phyloP scores from a whole-genome alignment of 2,113 vertebrate species.

The Paramormyrops kingsleyae region DNA sequence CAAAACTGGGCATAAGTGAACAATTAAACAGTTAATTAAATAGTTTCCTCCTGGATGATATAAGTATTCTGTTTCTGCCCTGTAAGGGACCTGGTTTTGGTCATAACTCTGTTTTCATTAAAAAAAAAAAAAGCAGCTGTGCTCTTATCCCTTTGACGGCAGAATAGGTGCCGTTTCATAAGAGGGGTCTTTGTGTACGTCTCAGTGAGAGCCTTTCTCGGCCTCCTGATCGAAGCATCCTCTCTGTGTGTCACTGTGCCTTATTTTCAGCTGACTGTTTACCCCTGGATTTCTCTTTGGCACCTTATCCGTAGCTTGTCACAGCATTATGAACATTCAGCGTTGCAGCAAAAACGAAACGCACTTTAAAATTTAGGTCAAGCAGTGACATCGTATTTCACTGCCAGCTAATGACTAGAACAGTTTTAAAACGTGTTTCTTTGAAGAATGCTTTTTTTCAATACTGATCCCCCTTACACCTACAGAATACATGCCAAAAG shows the following conservation, averaged over 20 bases:
- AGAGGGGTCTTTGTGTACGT: neutral
- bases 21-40: neutral
- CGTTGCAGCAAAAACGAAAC: neutral
- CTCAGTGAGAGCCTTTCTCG: neutral
- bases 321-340: neutral
- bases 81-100: neutral
- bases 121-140: neutral
- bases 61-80: neutral
- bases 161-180: neutral
- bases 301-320: neutral
- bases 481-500: neutral
- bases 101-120: neutral
- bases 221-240: neutral
- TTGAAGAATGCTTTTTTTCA: neutral
- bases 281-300: neutral
- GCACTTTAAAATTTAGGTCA: neutral
- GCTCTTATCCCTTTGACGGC: neutral
- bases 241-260: neutral
- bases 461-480: neutral
- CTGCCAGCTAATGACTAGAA: neutral
- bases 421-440: neutral
- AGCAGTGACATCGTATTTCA: neutral
- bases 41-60: neutral
- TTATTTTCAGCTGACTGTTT: neutral
- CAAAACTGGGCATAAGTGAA: neutral